phyloP scores from a whole-genome alignment of 1,140 invertebrate genomes.

The Oryctes rhinoceros region DNA sequence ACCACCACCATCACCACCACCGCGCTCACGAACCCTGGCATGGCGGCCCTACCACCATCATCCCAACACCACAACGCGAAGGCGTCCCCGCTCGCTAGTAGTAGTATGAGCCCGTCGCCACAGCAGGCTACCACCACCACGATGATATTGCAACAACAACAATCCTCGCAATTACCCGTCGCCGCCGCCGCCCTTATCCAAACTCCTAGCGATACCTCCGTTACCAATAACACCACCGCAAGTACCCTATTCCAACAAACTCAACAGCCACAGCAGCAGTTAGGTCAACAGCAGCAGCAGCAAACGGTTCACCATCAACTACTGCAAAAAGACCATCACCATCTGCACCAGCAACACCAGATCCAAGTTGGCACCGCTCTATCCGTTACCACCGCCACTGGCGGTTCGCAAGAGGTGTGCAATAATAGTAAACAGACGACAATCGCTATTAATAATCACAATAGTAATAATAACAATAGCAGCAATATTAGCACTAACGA shows the following conservation, averaged over 20 bases:
- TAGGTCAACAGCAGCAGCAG: not conserved
- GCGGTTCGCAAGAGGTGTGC: slow-evolving; percentile 19
- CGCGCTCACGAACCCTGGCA: slow-evolving; percentile 36
- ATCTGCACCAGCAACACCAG: not conserved
- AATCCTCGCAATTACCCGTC: slow-evolving; percentile 57
- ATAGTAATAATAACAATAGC: slow-evolving; percentile 12
- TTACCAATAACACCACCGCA: not conserved
- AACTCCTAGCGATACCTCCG: not conserved
- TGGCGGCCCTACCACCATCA: slow-evolving; percentile 44
- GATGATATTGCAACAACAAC: slow-evolving; percentile 48
- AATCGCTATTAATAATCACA: not conserved
- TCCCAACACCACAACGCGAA: slow-evolving; percentile 34
- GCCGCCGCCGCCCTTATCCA: slow-evolving; percentile 45
- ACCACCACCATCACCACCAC: not conserved
- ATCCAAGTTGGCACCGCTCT: not conserved
- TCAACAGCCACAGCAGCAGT: slow-evolving; percentile 17
- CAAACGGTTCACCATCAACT: not conserved
- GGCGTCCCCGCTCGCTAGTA: slow-evolving; percentile 42
- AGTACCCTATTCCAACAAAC: not conserved
- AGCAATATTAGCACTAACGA: slow-evolving; percentile 20
- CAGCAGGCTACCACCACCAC: slow-evolving; percentile 44
- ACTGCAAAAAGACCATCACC: not conserved
- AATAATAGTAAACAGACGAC: slow-evolving; percentile 4
- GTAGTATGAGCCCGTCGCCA: slow-evolving; percentile 58
- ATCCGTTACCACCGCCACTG: not conserved